Evolutionary conservation across 2,113 vertebrate species (phyloP).

Genomic region (Muntiacus muntjak): DNA sequence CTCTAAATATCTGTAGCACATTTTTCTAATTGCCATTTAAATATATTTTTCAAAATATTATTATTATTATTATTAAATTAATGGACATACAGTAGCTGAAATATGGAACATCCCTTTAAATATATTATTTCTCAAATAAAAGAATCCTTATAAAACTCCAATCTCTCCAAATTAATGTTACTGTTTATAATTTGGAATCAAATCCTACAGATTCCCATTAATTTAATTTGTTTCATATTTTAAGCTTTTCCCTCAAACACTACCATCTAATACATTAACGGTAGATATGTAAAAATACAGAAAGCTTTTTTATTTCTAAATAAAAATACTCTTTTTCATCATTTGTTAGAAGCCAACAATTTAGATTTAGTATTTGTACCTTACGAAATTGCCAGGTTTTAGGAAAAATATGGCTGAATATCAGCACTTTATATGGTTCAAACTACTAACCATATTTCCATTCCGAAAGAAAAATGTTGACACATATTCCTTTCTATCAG

Average conservation of each 20-base stretch:
- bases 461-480: neutral
- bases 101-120: neutral
- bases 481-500: neutral
- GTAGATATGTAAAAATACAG: neutral
- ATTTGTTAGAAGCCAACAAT: neutral
- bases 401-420: neutral
- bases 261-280: neutral
- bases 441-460: neutral
- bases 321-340: neutral
- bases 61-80: neutral
- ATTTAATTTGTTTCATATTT: neutral
- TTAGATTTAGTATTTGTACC: neutral
- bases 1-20: neutral
- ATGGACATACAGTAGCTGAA: neutral
- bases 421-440: neutral
- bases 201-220: neutral
- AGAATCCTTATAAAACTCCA: neutral
- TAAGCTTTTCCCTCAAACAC: neutral
- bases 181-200: neutral
- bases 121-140: constrained; percentile 14
- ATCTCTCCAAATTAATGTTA: neutral
- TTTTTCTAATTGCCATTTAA: neutral
- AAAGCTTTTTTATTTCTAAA: neutral
- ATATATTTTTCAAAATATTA: neutral
- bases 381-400: neutral